A percentile compares a stretch with the other conserved stretches of the same genome.
phyloP scores from a whole-genome alignment of 2,888 invertebrate species.

The Tolmerus cingulatus region DNA sequence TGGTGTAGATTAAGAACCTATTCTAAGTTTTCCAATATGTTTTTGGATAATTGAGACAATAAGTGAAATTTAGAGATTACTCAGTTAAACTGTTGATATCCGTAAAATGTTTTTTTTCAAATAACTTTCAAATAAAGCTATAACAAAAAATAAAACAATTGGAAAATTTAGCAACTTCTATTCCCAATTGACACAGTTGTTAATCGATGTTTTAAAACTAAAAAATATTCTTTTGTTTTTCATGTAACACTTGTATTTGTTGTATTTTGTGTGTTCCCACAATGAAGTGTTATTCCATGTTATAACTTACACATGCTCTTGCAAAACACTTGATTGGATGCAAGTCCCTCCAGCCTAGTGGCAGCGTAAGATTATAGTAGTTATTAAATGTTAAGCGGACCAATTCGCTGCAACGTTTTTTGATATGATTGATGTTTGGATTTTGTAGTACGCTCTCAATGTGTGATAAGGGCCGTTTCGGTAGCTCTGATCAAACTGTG shows the following conservation, averaged over 20 bases:
- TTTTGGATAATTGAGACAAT: background rate
- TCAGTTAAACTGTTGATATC: background rate
- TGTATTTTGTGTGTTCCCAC: slow-evolving; percentile 2
- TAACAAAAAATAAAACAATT: background rate
- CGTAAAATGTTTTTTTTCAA: background rate
- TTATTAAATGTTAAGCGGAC: background rate
- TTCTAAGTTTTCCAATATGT: background rate
- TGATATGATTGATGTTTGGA: slow-evolving; percentile 21
- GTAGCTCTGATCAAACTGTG: slow-evolving; percentile 32
- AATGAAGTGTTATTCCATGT: slow-evolving; percentile 31
- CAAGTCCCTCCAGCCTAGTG: slow-evolving; percentile 31
- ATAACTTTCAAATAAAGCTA: background rate
- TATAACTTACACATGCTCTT: slow-evolving; percentile 35
- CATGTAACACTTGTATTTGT: slow-evolving; percentile 29
- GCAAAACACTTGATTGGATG: slow-evolving; percentile 33
- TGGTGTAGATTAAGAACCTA: background rate
- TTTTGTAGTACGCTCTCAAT: slow-evolving; percentile 47
- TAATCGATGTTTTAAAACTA: slow-evolving; percentile 11
- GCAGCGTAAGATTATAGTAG: background rate
- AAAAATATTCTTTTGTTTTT: slow-evolving; percentile 14
- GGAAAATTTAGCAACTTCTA: background rate
- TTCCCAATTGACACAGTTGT: background rate
- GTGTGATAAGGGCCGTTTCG: slow-evolving; percentile 38
- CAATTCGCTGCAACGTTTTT: background rate
- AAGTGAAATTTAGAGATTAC: background rate